phyloP scores from a whole-genome alignment of 1,140 invertebrate species.

The Drosophila nikananu region DNA sequence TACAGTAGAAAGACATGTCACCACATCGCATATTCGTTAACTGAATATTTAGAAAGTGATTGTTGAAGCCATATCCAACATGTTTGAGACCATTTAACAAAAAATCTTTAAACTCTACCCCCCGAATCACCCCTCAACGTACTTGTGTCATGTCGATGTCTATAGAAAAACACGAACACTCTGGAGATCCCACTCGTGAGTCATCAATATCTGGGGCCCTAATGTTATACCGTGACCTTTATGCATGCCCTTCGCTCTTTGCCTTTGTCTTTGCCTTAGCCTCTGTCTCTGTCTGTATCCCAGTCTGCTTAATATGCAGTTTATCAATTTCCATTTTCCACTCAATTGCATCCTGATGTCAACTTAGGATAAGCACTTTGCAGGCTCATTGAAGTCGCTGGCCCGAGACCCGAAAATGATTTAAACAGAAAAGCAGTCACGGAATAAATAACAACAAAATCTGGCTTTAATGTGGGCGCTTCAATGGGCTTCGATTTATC shows the following conservation, averaged over 20 bases:
- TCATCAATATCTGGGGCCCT: slow-evolving; percentile 61
- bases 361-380: slow-evolving; percentile 36
- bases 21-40: slow-evolving; percentile 63
- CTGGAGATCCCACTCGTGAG: slow-evolving; percentile 79
- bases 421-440: neutral
- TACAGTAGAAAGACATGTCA: slow-evolving; percentile 16
- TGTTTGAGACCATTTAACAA: slow-evolving; percentile 48
- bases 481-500: slow-evolving; percentile 33
- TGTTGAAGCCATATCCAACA: slow-evolving; percentile 40
- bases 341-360: slow-evolving; percentile 44
- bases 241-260: slow-evolving; percentile 27
- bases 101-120: slow-evolving; percentile 39
- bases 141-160: slow-evolving; percentile 64
- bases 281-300: slow-evolving; percentile 1
- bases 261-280: neutral
- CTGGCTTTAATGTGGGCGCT: neutral
- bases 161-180: slow-evolving; percentile 74
- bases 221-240: slow-evolving; percentile 18
- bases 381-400: slow-evolving; percentile 31
- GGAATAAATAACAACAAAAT: neutral
- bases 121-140: slow-evolving; percentile 19
- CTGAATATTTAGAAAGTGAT: slow-evolving; percentile 77
- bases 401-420: slow-evolving; percentile 7
- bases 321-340: slow-evolving; percentile 41
- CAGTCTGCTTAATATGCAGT: slow-evolving; percentile 38